Base-by-base conservation (phyloP, 2,113 vertebrate species). In the Oreochromis aureus region DNA sequence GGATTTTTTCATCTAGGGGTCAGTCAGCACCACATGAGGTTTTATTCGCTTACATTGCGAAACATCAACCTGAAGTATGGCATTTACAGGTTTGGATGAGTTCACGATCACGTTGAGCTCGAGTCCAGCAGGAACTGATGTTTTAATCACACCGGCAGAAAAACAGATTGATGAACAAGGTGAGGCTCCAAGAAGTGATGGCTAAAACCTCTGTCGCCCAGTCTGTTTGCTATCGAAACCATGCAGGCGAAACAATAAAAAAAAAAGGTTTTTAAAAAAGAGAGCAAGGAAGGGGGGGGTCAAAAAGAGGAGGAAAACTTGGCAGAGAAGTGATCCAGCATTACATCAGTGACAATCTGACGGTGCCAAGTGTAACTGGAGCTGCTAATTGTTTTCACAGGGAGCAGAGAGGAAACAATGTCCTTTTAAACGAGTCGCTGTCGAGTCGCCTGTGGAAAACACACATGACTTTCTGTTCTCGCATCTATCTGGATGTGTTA, bases 351-450 rank as follows among this genome's bases (percentile, higher is more conserved):
- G 92, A 82, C 54, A 85, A 92, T 80, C 18, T 79, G 71, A 92
- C 55, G 58, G 82, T 59, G 87, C 85, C 80, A 84, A 87, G 86
- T 66, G 91, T 89, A 92, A 94, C 82, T 71, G 54, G 89, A 95
- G 92, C 89, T 79, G 88, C 86, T 94, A 93, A 95, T 92, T 92
- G 92, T 95, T 96, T 92, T 94, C 92, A 90, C 93, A 96, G 94
- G 89, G 91, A 93, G 89, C 18, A 24, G 63, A 10, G 84, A 81
- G 89, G 91, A 92, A 94, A 94, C 92, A 91, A 80, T 92, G 91
- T 93, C 88, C 87, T 27, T 55, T 53, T 41, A 59, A 93, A 91
- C 85, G 80, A 87, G 86, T 83, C 30, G 73, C 54, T 83, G 81
- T 91, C 82, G 24, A 94, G 83, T 83, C 41, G 56, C 78, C 71